phyloP scores from a whole-genome alignment of 2,113 vertebrate species.

The Thalassoma bifasciatum region DNA sequence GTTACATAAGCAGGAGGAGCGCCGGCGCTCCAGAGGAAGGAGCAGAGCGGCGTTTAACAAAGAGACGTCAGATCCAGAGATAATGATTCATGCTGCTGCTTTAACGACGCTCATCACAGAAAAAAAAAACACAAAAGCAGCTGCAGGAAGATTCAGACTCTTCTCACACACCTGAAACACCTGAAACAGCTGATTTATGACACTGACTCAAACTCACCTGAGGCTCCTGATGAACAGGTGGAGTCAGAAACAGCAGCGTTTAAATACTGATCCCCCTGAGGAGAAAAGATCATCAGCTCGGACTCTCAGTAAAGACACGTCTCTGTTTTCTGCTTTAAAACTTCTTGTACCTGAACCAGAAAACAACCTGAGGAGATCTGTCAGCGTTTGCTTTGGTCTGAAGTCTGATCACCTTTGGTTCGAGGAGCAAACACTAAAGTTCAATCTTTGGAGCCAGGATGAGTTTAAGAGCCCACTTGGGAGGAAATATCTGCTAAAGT shows the following conservation, averaged over 20 bases:
- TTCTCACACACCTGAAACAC: background rate
- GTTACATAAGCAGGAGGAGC: slow-evolving; percentile 58
- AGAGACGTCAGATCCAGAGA: background rate
- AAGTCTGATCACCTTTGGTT: too few relatives aligned
- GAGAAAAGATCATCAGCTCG: background rate
- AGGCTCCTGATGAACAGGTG: background rate
- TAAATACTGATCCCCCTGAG: background rate
- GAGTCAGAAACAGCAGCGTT: background rate
- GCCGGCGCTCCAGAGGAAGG: slow-evolving; percentile 36
- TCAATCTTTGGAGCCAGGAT: too few relatives aligned
- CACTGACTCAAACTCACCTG: too few relatives aligned
- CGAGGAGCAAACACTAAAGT: too few relatives aligned
- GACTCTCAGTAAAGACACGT: background rate
- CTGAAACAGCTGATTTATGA: too few relatives aligned
- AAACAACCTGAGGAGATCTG: slow-evolving; percentile 26
- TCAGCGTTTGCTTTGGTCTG: slow-evolving; percentile 9
- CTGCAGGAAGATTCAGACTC: too few relatives aligned
- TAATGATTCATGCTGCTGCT: background rate
- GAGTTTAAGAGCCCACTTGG: too few relatives aligned
- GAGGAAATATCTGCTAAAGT: too few relatives aligned
- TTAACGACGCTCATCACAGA: background rate
- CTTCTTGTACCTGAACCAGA: slow-evolving; percentile 1
- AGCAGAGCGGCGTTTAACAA: slow-evolving; percentile 44
- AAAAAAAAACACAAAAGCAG: too few relatives aligned
- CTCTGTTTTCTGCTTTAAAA: slow-evolving; percentile 8